A percentile compares a stretch with the other conserved stretches of the same genome.
These are phyloP conservation scores for Indicator indicator DNA, from an alignment of 2,113 vertebrate species.

Conservation along the genomic window DNA sequence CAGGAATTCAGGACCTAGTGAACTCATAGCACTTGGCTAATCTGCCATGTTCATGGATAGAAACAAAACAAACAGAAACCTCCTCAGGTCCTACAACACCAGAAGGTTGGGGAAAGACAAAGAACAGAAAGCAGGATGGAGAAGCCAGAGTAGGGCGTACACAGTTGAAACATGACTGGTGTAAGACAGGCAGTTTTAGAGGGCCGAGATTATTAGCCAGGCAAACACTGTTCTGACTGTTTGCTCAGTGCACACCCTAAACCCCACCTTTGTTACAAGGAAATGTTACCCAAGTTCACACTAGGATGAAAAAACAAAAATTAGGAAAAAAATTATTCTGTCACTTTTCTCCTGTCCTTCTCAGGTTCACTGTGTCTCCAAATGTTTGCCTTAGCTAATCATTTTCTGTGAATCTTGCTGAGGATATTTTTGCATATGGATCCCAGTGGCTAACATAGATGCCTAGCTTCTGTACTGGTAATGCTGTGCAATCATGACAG, in stretches of 20 bases:
- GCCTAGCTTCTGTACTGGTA: neutral
- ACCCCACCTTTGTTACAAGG: neutral
- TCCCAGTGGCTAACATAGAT: neutral
- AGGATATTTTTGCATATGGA: neutral
- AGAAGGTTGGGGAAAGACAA: neutral
- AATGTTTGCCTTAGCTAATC: neutral
- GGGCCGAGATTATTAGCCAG: neutral
- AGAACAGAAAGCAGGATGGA: neutral
- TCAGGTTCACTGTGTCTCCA: neutral
- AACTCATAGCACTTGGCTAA: neutral
- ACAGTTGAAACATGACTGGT: rapidly evolving
- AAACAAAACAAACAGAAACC: neutral
- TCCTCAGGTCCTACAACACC: neutral
- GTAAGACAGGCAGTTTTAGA: neutral
- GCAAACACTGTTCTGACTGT: neutral
- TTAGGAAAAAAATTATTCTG: neutral
- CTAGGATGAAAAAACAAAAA: neutral
- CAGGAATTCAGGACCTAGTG: neutral
- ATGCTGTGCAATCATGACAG: neutral
- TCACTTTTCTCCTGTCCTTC: neutral
- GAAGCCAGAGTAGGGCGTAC: neutral
- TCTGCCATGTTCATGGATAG: neutral
- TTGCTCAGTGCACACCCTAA: neutral
- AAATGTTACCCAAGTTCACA: neutral
- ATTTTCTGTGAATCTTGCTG: neutral